phyloP scores from a whole-genome alignment of 1,140 invertebrate genomes.

The Apis dorsata region DNA sequence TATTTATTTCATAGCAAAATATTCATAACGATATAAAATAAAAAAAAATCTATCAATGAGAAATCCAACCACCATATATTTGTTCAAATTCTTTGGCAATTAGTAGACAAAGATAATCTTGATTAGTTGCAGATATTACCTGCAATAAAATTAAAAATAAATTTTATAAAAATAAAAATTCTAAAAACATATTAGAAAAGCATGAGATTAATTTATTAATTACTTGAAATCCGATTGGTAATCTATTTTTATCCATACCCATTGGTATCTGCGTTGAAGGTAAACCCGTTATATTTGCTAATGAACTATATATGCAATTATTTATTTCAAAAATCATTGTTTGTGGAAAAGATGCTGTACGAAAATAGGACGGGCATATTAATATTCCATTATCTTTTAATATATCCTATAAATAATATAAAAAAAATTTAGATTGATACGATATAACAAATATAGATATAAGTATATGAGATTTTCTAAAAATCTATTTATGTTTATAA shows the following conservation, averaged over 20 bases:
- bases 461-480: no score
- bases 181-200: not conserved
- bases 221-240: constrained; percentile 89
- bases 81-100: constrained; percentile 89
- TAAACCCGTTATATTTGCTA: constrained; percentile 88
- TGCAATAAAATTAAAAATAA: constrained; percentile 61
- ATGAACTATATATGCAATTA: constrained; percentile 85
- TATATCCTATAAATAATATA: constrained; percentile 74
- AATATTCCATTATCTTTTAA: constrained; percentile 86
- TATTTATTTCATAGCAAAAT: not conserved
- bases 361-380: constrained; percentile 87
- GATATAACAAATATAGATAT: not conserved
- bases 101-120: constrained; percentile 88
- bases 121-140: constrained; percentile 82
- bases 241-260: constrained; percentile 82
- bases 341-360: constrained; percentile 83
- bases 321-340: constrained; percentile 80
- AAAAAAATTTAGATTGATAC: not conserved
- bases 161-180: not conserved
- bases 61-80: constrained; percentile 89
- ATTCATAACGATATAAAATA: not conserved
- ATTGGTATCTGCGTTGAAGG: constrained; percentile 88
- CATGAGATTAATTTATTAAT: not conserved
- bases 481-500: no score
- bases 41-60: constrained; percentile 17